Percentiles rank a stretch among this genome's conserved stretches.
These are phyloP conservation scores for Clinocottus analis DNA, from an alignment of 2,113 vertebrate species.

Conservation along the genomic window DNA sequence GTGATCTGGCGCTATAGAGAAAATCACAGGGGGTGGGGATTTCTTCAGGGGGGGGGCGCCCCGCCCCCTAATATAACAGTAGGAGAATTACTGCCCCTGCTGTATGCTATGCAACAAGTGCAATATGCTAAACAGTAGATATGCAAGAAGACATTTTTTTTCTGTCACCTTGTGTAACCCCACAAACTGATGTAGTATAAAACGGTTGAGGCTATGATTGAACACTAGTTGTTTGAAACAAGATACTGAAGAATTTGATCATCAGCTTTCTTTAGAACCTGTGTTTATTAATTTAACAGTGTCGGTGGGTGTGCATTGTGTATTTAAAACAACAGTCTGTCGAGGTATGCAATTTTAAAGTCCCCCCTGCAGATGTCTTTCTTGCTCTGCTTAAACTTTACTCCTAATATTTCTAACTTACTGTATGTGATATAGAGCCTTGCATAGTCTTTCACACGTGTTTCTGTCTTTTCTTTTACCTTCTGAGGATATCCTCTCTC, in stretches of 20 bases:
- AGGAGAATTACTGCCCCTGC: too few relatives aligned
- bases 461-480: slow-evolving; percentile 1
- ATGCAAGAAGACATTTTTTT: too few relatives aligned
- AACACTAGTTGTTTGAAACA: background rate
- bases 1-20: too few relatives aligned
- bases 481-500: background rate
- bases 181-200: background rate
- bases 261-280: background rate
- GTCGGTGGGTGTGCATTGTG: background rate
- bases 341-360: background rate
- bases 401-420: background rate
- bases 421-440: background rate
- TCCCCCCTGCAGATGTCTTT: background rate
- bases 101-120: too few relatives aligned
- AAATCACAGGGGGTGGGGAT: too few relatives aligned
- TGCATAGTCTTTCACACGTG: background rate
- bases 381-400: background rate
- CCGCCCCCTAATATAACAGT: too few relatives aligned
- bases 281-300: background rate
- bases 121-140: too few relatives aligned
- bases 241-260: background rate
- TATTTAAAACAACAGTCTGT: background rate
- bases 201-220: background rate
- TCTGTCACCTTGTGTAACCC: too few relatives aligned
- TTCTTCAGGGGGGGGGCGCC: too few relatives aligned